Evolutionary conservation across 2,888 invertebrate species (phyloP).

Genomic region (Microdon myrmicae): DNA sequence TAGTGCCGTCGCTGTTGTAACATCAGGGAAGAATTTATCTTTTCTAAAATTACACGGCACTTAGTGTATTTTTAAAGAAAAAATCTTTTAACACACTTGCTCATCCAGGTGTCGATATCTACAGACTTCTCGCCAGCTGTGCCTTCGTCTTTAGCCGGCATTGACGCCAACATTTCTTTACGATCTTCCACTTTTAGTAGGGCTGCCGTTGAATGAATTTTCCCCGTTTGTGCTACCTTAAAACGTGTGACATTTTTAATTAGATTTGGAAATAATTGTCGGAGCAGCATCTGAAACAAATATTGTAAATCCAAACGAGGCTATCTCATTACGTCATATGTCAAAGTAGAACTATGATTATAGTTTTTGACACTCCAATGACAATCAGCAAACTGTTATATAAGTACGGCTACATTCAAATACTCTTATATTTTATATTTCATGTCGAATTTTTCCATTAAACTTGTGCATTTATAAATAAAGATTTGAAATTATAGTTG

Average conservation of each 20-base stretch:
- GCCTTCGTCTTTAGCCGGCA: constrained; percentile 76
- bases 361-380: neutral
- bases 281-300: constrained; percentile 53
- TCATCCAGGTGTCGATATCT: constrained; percentile 75
- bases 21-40: constrained; percentile 78
- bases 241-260: constrained; percentile 42
- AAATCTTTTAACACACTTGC: constrained; percentile 67
- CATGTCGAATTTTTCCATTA: too few relatives aligned
- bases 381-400: too few relatives aligned
- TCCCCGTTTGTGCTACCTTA: constrained; percentile 8
- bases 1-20: constrained; percentile 75
- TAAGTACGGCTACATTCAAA: too few relatives aligned
- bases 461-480: too few relatives aligned
- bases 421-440: too few relatives aligned
- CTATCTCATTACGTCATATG: too few relatives aligned
- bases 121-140: constrained; percentile 79
- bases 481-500: too few relatives aligned
- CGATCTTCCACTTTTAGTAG: constrained; percentile 68
- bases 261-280: constrained; percentile 51
- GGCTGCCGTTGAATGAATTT: constrained; percentile 56
- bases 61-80: neutral
- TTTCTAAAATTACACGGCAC: constrained; percentile 68
- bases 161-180: constrained; percentile 69
- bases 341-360: neutral
- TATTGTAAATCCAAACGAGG: neutral